Percentiles rank a stretch among this genome's conserved stretches.
phyloP scores from a whole-genome alignment of 64 coral and sea anemone genomes.

The Exaiptasia diaphana region DNA sequence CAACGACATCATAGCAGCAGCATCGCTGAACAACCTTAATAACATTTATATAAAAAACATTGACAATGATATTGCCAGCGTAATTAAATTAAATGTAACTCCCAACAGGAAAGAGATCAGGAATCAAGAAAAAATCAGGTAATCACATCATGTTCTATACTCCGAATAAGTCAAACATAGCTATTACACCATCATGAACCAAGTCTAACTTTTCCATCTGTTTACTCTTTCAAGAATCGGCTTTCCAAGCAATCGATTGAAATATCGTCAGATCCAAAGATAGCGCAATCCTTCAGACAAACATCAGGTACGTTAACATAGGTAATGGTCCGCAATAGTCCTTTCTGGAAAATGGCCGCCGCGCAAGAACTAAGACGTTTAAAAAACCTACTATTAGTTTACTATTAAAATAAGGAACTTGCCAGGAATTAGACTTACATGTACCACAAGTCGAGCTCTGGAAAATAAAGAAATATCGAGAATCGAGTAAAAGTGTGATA shows the following conservation, averaged over 20 bases:
- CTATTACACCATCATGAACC: neutral
- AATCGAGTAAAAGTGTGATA: too few species aligned
- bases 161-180: neutral
- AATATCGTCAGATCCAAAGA: constrained; percentile 37
- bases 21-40: too few species aligned
- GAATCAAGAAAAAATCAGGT: constrained; percentile 69
- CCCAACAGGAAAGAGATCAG: constrained; percentile 62
- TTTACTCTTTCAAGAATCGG: constrained; percentile 41
- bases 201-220: neutral
- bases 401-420: too few species aligned
- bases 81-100: too few species aligned
- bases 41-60: too few species aligned
- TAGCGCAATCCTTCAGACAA: constrained; percentile 49
- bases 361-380: too few species aligned
- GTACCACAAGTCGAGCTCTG: too few species aligned
- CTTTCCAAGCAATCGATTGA: constrained; percentile 51
- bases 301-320: constrained; percentile 51
- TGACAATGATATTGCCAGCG: too few species aligned
- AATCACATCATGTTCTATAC: neutral
- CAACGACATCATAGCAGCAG: too few species aligned
- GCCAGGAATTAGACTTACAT: too few species aligned
- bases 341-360: neutral
- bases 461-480: too few species aligned
- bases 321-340: neutral
- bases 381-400: too few species aligned